These are phyloP conservation scores for Caloenas nicobarica DNA, from an alignment of 2,113 vertebrate species.

Conservation along the genomic window DNA sequence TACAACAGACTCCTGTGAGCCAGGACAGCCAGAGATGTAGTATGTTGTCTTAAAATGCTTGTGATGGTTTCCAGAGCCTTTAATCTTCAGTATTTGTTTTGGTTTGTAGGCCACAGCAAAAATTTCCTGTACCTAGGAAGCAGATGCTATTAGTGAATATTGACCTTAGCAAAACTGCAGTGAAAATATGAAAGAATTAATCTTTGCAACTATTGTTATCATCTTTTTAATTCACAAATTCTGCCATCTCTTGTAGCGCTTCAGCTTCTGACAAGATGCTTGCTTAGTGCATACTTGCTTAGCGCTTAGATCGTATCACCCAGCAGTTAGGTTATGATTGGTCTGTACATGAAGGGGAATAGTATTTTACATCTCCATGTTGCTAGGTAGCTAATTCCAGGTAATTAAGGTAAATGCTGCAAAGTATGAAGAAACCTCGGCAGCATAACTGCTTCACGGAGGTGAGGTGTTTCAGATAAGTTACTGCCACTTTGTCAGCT, in stretches of 20 bases:
- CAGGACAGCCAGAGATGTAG: neutral
- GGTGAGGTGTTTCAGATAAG: neutral
- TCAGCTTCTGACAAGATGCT: neutral
- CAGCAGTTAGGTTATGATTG: neutral
- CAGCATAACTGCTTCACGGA: neutral
- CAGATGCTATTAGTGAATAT: neutral
- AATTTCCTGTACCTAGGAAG: neutral
- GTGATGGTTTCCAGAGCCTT: neutral
- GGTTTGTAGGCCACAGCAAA: neutral
- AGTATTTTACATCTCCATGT: neutral
- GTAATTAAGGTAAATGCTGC: neutral
- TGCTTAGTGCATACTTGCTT: neutral
- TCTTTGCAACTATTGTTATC: neutral
- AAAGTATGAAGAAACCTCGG: neutral
- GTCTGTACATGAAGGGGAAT: neutral
- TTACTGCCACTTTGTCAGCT: neutral
- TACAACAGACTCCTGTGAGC: neutral
- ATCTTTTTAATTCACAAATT: neutral
- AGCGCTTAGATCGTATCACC: accelerated
- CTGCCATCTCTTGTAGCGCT: neutral
- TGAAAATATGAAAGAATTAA: neutral
- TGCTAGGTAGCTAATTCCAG: neutral
- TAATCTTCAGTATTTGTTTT: neutral
- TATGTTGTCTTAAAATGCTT: neutral
- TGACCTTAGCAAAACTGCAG: neutral